Evolutionary conservation across 1,140 invertebrate species (phyloP).

Genomic region (Atta texana): DNA sequence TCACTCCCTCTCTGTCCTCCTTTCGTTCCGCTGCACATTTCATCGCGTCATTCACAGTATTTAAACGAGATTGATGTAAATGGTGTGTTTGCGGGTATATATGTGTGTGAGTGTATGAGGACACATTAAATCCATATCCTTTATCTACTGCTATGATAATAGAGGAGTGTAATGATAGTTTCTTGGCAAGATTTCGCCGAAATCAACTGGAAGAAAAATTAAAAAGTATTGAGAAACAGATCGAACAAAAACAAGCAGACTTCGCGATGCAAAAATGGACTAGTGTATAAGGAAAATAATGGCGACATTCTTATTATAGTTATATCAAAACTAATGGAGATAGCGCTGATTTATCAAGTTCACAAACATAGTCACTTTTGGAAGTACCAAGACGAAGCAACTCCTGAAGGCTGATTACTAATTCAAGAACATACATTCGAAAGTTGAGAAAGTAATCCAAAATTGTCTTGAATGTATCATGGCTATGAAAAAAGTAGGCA

Average conservation of each 20-base stretch:
- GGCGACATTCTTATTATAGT: no score
- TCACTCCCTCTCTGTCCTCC: no score
- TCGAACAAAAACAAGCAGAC: no score
- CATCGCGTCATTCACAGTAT: no score
- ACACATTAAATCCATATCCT: neutral
- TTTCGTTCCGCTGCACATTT: no score
- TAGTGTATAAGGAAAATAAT: no score
- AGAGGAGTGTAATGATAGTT: neutral
- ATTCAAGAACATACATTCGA: neutral
- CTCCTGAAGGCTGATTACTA: constrained; percentile 6
- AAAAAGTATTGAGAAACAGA: neutral
- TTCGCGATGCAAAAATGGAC: no score
- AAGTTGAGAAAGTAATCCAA: neutral
- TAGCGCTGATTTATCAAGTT: no score
- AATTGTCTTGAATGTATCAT: constrained; percentile 20
- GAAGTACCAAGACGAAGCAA: neutral
- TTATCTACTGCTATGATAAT: neutral
- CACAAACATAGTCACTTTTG: constrained; percentile 2
- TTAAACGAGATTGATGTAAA: no score
- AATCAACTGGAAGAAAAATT: neutral
- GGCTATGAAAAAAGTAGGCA: neutral
- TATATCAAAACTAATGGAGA: no score
- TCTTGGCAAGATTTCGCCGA: neutral
- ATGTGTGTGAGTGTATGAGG: neutral
- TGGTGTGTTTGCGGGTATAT: no score